These are phyloP conservation scores for Druon quercuslanigerum DNA, from an alignment of 1,140 invertebrate species.

Conservation along the genomic window DNA sequence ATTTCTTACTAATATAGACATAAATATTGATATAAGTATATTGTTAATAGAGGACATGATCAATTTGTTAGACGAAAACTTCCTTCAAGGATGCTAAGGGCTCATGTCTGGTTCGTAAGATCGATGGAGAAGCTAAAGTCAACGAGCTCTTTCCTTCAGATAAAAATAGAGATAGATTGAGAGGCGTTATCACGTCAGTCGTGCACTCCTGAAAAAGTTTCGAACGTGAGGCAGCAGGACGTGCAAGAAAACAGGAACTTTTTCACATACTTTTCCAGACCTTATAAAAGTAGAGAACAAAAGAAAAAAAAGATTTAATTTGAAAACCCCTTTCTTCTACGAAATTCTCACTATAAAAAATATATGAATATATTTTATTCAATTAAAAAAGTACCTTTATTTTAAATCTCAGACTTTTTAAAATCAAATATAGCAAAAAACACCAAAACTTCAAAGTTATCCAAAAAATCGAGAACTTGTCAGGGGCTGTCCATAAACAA, in stretches of 20 bases:
- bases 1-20: too few species aligned
- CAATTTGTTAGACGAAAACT: slow-evolving; percentile 1
- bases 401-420: too few species aligned
- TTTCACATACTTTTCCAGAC: slow-evolving; percentile 2
- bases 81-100: background rate
- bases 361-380: background rate
- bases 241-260: slow-evolving; percentile 13
- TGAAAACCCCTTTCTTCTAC: background rate
- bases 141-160: slow-evolving; percentile 8
- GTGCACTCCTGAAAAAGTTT: slow-evolving; percentile 15
- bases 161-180: slow-evolving; percentile 21
- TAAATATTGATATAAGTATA: too few species aligned
- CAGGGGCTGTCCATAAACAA: too few species aligned
- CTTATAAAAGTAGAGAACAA: background rate
- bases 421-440: too few species aligned
- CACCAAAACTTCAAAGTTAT: too few species aligned
- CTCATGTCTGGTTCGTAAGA: slow-evolving; percentile 18
- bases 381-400: background rate
- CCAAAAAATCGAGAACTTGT: too few species aligned
- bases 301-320: background rate
- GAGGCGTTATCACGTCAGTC: slow-evolving; percentile 17
- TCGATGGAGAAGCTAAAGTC: slow-evolving; percentile 23
- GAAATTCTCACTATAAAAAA: background rate
- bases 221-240: slow-evolving; percentile 14
- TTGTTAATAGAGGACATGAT: background rate